Evolutionary conservation across 2,113 vertebrate genomes (phyloP).

Genomic region (Cettia cetti): DNA sequence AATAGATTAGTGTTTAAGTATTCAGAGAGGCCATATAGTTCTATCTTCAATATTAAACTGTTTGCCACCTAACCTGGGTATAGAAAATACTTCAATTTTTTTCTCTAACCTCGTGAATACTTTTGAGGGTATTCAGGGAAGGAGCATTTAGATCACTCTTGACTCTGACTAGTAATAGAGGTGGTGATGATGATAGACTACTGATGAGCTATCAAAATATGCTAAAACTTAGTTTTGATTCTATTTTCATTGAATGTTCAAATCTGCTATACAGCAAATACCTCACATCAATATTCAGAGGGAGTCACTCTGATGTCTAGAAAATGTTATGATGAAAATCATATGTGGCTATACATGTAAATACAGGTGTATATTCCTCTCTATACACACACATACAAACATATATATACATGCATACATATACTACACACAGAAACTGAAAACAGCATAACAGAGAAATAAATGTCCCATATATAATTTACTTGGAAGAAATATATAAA

Average conservation of each 20-base stretch:
- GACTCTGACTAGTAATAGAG: neutral
- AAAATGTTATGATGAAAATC: neutral
- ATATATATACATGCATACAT: accelerated
- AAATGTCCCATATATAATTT: neutral
- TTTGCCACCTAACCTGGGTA: neutral
- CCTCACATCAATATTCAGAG: neutral
- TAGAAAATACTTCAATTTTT: neutral
- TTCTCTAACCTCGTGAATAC: neutral
- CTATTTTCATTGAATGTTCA: neutral
- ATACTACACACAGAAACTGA: neutral
- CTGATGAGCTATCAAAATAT: neutral
- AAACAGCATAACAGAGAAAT: neutral
- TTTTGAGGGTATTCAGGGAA: neutral
- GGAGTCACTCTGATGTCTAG: neutral
- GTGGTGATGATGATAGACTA: neutral
- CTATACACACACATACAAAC: accelerated
- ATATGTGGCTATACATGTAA: neutral
- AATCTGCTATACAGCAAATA: neutral
- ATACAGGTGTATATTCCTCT: neutral
- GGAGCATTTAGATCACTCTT: neutral
- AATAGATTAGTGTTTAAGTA: neutral
- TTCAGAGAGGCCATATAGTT: neutral
- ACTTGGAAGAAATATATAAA: neutral
- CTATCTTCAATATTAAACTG: neutral
- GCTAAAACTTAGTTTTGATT: neutral